Evolutionary conservation across 1,140 invertebrate species (phyloP).

Genomic region (Drosophila repleta): DNA sequence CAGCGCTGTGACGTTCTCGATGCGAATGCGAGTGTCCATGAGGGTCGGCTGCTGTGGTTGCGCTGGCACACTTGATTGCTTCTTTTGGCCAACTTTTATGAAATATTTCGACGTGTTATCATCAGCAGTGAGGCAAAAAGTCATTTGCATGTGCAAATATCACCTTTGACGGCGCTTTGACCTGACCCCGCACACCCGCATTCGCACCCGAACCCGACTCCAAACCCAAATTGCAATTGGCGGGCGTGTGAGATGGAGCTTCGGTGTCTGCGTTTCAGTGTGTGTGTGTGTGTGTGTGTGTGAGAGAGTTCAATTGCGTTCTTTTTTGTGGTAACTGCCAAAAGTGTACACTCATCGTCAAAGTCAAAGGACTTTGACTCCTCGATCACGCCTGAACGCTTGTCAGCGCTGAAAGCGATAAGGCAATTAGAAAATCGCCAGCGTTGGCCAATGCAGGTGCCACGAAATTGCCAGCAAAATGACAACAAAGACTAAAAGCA

Average conservation of each 20-base stretch:
- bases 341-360: slow-evolving; percentile 77
- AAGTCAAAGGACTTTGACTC: slow-evolving; percentile 71
- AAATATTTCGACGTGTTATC: slow-evolving; percentile 59
- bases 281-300: slow-evolving; percentile 8
- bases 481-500: slow-evolving; percentile 25
- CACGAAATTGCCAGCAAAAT: slow-evolving; percentile 34
- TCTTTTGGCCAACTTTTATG: slow-evolving; percentile 69
- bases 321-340: slow-evolving; percentile 26
- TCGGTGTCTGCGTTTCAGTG: neutral
- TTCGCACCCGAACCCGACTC: too few species aligned
- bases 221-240: slow-evolving; percentile 71
- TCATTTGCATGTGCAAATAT: slow-evolving; percentile 61
- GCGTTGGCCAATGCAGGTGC: slow-evolving; percentile 46
- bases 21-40: slow-evolving; percentile 6
- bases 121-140: slow-evolving; percentile 56
- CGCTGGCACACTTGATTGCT: slow-evolving; percentile 53
- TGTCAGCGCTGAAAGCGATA: slow-evolving; percentile 74
- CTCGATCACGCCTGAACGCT: slow-evolving; percentile 56
- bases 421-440: slow-evolving; percentile 74
- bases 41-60: slow-evolving; percentile 10
- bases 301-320: too few species aligned
- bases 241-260: slow-evolving; percentile 15
- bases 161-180: slow-evolving; percentile 56
- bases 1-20: slow-evolving; percentile 26
- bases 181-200: too few species aligned